A percentile compares a stretch with the other conserved stretches of the same genome.
phyloP scores from a whole-genome alignment of 2,113 vertebrate genomes.

The Carollia perspicillata region DNA sequence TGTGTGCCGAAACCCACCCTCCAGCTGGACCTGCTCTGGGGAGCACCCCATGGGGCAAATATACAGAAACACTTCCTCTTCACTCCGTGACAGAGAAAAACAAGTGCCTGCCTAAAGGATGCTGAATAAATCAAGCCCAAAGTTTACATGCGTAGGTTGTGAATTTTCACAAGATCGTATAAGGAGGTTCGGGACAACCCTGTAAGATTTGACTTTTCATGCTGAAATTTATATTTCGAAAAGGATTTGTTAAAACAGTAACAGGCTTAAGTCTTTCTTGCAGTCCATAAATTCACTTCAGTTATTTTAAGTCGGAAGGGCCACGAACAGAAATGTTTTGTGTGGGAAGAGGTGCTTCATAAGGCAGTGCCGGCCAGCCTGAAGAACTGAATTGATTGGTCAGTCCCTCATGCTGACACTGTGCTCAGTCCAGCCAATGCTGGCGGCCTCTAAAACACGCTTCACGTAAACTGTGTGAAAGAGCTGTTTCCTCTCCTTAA shows the following conservation, averaged over 20 bases:
- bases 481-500: background rate
- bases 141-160: background rate
- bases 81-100: background rate
- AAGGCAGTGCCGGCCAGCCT: background rate
- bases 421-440: background rate
- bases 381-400: background rate
- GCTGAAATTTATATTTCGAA: conserved; percentile 10
- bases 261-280: background rate
- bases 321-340: background rate
- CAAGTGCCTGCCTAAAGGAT: background rate
- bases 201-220: background rate
- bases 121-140: background rate
- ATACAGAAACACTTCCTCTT: background rate
- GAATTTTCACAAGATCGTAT: background rate
- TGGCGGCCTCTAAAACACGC: background rate
- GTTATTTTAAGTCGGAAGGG: background rate
- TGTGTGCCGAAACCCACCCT: background rate
- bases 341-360: background rate
- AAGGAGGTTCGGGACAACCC: background rate
- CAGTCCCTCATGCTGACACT: background rate
- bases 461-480: background rate
- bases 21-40: background rate
- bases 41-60: background rate
- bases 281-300: background rate
- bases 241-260: background rate